These are phyloP conservation scores for Dendrolimus kikuchii DNA, from an alignment of 1,140 invertebrate genomes.

Conservation along the genomic window DNA sequence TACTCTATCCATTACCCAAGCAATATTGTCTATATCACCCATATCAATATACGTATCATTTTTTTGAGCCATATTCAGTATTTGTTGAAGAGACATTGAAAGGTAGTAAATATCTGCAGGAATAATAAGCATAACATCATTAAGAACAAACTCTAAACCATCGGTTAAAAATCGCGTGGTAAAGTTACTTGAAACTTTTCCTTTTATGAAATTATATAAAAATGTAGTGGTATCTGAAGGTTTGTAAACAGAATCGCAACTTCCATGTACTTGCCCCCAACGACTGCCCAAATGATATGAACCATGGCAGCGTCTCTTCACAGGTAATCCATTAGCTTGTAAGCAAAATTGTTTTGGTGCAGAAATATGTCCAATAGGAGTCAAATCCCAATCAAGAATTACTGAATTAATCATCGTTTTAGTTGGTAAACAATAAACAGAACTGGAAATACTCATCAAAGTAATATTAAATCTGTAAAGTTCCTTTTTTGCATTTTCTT, in stretches of 20 bases:
- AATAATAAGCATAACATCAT: constrained; percentile 52
- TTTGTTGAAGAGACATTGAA: constrained; percentile 62
- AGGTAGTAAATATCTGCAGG: constrained; percentile 71
- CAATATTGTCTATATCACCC: constrained; percentile 61
- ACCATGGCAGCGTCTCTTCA: constrained; percentile 60
- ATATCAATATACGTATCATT: constrained; percentile 46
- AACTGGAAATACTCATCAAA: constrained; percentile 53
- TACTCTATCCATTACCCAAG: constrained; percentile 65
- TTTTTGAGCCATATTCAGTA: constrained; percentile 38
- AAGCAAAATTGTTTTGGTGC: constrained; percentile 68
- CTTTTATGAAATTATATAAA: constrained; percentile 56
- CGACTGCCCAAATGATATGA: constrained; percentile 57
- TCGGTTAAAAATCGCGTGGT: constrained; percentile 48
- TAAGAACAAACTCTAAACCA: constrained; percentile 40
- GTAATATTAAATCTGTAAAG: constrained; percentile 38
- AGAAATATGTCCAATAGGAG: constrained; percentile 51
- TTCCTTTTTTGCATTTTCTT: constrained; percentile 24
- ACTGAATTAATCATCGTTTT: constrained; percentile 27
- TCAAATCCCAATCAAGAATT: constrained; percentile 56
- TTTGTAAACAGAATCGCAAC: constrained; percentile 53
- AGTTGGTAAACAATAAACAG: constrained; percentile 55
- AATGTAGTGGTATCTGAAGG: constrained; percentile 54
- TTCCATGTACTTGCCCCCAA: constrained; percentile 57
- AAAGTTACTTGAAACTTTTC: constrained; percentile 35
- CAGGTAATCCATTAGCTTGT: constrained; percentile 64